Percentiles rank a stretch among this genome's conserved stretches.
Evolutionary conservation across 2,888 invertebrate genomes (phyloP).

Genomic region (Eristalis arbustorum): DNA sequence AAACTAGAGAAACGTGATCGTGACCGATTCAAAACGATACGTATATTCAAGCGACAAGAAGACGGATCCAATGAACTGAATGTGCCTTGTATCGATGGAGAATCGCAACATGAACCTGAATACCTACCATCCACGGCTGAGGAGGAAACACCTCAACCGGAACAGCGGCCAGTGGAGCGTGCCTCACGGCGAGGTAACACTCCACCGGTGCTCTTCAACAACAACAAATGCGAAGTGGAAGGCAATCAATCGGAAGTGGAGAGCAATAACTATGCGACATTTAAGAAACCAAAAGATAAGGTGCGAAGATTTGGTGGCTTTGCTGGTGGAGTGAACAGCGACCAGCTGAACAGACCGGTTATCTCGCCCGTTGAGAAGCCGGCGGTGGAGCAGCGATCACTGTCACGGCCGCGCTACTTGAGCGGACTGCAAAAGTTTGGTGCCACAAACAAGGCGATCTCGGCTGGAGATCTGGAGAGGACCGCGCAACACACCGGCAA

Average conservation of each 20-base stretch:
- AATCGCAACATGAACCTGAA: conserved; percentile 52
- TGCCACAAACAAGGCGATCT: conserved; percentile 76
- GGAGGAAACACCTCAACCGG: conserved; percentile 50
- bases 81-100: conserved; percentile 79
- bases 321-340: conserved; percentile 16
- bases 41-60: conserved; percentile 75
- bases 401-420: conserved; percentile 78
- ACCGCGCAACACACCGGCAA: conserved; percentile 28
- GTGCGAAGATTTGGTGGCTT: conserved; percentile 42
- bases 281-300: conserved; percentile 78
- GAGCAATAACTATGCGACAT: conserved; percentile 74
- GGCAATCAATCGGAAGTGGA: conserved; percentile 26
- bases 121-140: conserved; percentile 49
- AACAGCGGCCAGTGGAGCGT: conserved; percentile 63
- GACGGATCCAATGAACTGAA: conserved; percentile 73
- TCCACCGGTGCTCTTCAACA: conserved; percentile 69
- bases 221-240: conserved; percentile 72
- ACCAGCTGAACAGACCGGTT: conserved; percentile 43
- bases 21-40: conserved; percentile 80
- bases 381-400: conserved; percentile 74
- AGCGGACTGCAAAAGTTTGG: conserved; percentile 77
- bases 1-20: conserved; percentile 77
- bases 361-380: conserved; percentile 23
- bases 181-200: conserved; percentile 75
- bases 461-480: conserved; percentile 76